Evolutionary conservation across 2,888 invertebrate species (phyloP).

Genomic region (Oegoconia quadripuncta): DNA sequence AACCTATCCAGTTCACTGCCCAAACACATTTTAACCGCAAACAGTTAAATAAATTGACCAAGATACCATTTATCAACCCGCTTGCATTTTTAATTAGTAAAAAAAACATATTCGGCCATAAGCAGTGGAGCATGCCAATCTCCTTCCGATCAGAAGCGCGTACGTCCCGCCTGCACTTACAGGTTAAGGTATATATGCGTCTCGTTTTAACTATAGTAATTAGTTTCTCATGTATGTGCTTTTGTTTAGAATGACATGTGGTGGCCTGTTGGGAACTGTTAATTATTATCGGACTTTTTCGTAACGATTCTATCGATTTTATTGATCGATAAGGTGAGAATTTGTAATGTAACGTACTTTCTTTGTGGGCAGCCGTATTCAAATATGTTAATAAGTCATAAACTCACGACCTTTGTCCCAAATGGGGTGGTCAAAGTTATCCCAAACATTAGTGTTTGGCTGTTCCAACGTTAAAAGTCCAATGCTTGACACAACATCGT

Average conservation of each 20-base stretch:
- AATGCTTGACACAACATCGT: no score
- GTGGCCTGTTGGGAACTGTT: slow-evolving; percentile 44
- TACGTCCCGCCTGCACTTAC: slow-evolving; percentile 35
- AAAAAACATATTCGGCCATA: slow-evolving; percentile 63
- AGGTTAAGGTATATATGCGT: slow-evolving; percentile 21
- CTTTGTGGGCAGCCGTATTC: no score
- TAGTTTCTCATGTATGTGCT: slow-evolving; percentile 71
- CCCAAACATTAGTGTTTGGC: no score
- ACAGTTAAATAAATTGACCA: slow-evolving; percentile 61
- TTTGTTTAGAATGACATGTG: slow-evolving; percentile 76
- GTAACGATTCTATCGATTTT: slow-evolving; percentile 54
- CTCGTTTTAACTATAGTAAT: slow-evolving; percentile 53
- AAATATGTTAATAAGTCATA: no score
- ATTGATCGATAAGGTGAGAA: slow-evolving; percentile 39
- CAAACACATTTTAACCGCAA: slow-evolving; percentile 27
- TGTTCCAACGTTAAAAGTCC: no score
- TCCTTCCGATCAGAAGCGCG: slow-evolving; percentile 62
- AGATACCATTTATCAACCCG: slow-evolving; percentile 61
- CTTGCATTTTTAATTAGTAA: slow-evolving; percentile 73
- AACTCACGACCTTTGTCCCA: no score
- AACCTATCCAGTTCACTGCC: not conserved
- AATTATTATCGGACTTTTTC: slow-evolving; percentile 55
- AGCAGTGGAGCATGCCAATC: slow-evolving; percentile 72
- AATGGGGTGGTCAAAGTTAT: no score
- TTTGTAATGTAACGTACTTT: slow-evolving; percentile 23